phyloP scores from a whole-genome alignment of 2,113 vertebrate species.

The Coryphaenoides rupestris region DNA sequence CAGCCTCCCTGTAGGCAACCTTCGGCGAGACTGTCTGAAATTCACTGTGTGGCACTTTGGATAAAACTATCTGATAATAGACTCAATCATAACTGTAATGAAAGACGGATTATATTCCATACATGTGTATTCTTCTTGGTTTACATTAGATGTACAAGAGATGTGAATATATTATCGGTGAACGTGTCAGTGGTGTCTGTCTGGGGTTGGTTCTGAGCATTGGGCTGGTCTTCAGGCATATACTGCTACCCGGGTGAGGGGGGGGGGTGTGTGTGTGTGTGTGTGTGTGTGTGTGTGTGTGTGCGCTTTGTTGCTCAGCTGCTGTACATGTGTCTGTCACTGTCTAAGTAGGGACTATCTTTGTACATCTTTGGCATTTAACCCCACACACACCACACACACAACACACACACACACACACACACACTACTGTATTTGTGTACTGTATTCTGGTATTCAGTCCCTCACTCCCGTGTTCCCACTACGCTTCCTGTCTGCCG shows the following conservation, averaged over 20 bases:
- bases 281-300: background rate
- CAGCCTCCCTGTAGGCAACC: too few relatives aligned
- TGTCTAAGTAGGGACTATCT: slow-evolving; percentile 29
- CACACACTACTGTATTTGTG: background rate
- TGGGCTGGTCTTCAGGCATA: background rate
- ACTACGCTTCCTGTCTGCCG: background rate
- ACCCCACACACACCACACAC: too few relatives aligned
- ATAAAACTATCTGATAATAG: too few relatives aligned
- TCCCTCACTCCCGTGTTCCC: background rate
- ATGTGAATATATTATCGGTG: background rate
- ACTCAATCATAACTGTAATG: too few relatives aligned
- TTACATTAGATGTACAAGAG: background rate
- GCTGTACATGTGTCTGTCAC: slow-evolving; percentile 48
- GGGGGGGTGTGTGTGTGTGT: background rate
- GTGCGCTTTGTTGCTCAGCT: slow-evolving; percentile 47
- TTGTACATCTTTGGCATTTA: slow-evolving; percentile 1
- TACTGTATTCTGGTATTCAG: background rate
- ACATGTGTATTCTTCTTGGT: too few relatives aligned
- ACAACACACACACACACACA: background rate
- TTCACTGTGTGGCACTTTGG: too few relatives aligned
- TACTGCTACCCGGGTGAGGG: too few relatives aligned
- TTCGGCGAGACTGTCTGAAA: too few relatives aligned
- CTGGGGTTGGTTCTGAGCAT: background rate
- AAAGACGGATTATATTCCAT: too few relatives aligned
- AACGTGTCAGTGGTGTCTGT: slow-evolving; percentile 1